These are phyloP conservation scores for Crossocerus cetratus DNA, from an alignment of 2,888 invertebrate genomes.

Conservation along the genomic window DNA sequence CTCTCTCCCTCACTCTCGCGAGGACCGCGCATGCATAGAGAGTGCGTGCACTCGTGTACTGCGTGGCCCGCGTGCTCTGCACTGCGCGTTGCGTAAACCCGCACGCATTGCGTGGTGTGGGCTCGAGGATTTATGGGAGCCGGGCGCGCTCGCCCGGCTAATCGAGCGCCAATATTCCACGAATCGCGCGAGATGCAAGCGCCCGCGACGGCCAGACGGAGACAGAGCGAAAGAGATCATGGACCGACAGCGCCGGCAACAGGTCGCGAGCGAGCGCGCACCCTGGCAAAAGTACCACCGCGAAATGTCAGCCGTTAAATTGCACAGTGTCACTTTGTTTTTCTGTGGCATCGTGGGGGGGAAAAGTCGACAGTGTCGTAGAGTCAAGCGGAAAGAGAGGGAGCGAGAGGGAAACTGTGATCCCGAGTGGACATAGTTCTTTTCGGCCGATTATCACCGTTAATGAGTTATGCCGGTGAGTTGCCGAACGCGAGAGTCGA, in stretches of 20 bases:
- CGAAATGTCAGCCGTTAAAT: conserved; percentile 38
- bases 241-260: not conserved
- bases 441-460: not conserved
- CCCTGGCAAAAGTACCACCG: conserved; percentile 21
- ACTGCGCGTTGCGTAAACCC: conserved; percentile 27
- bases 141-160: conserved; percentile 37
- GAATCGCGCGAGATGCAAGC: conserved; percentile 57
- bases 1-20: not conserved
- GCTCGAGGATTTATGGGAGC: conserved; percentile 46
- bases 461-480: conserved; percentile 16
- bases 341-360: not conserved
- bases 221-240: conserved; percentile 40
- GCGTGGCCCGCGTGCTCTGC: conserved; percentile 9
- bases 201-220: conserved; percentile 18
- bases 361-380: not conserved
- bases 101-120: conserved; percentile 55
- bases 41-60: not conserved
- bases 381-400: not conserved
- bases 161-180: conserved; percentile 57
- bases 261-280: not conserved
- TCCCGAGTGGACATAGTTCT: not conserved
- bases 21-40: not conserved
- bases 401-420: not conserved
- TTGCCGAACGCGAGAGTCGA: conserved; percentile 22
- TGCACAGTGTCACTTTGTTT: conserved; percentile 14